A percentile compares a stretch with the other conserved stretches of the same genome.
These are phyloP conservation scores for Laupala kohalensis DNA, from an alignment of 1,140 invertebrate species.

Conservation along the genomic window DNA sequence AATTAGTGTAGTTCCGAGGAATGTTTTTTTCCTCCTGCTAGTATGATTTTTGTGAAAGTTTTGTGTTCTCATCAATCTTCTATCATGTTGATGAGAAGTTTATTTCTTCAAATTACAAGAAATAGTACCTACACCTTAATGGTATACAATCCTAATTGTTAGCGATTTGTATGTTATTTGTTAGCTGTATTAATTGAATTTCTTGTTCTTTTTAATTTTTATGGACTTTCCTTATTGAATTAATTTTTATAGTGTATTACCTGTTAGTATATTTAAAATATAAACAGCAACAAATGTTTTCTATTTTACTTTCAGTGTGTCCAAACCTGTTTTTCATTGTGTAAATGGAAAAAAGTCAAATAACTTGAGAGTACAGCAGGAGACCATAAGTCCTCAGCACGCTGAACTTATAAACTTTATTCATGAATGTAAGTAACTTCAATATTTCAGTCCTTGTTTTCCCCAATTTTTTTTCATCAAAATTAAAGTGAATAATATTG, in stretches of 20 bases:
- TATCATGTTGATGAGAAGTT: no score
- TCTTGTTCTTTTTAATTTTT: not conserved
- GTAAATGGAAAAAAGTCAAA: slow-evolving; percentile 50
- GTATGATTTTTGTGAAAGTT: no score
- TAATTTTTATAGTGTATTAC: no score
- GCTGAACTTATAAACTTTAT: slow-evolving; percentile 61
- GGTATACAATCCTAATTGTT: not conserved
- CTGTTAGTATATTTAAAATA: slow-evolving; percentile 7
- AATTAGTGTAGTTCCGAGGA: no score
- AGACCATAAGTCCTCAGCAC: slow-evolving; percentile 54
- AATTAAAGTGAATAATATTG: no score
- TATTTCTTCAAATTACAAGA: no score
- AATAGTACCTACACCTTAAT: not conserved
- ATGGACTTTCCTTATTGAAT: no score
- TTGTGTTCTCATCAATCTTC: no score
- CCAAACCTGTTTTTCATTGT: slow-evolving; percentile 51
- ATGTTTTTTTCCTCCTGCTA: no score
- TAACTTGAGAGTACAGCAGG: slow-evolving; percentile 44
- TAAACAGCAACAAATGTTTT: not conserved
- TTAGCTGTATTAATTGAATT: not conserved
- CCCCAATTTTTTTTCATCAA: no score
- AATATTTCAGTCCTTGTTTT: not conserved
- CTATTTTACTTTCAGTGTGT: slow-evolving; percentile 32
- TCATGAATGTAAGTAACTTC: slow-evolving; percentile 47
- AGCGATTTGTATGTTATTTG: not conserved